Evolutionary conservation across 1,140 invertebrate species (phyloP), one percentile per base, ranked within the genome.

Genomic region (Leucophenga varia): DNA sequence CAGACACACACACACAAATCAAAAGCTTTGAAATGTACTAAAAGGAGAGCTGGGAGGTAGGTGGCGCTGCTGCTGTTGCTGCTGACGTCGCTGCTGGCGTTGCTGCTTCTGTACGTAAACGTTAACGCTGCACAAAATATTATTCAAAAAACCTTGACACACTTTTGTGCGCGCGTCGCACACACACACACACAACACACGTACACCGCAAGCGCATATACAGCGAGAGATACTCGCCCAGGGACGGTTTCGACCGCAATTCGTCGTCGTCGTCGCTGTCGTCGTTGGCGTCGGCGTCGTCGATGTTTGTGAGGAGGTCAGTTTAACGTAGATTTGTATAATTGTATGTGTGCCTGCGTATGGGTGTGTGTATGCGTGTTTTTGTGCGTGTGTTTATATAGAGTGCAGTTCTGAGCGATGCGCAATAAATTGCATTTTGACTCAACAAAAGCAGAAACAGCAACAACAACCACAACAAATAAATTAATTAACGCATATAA

Each of bases 131-230:
- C 63, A 65, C 63, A 65, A 67, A 67, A 67, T 67, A 65, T 71
- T 67, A 71, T 68, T 67, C 55, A 61, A 72, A 67, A 72, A 72
- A 72, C 69, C 69, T 72, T 72, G 69, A 72, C 69, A 72, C 65
- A 72, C 64, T 72, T 72, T 72, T 65, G 55, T 67, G 56, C 56
- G 57, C 67, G 44, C 49, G n/a, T n/a, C 63, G 55, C n/a, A n/a
- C n/a, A n/a, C 25, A 32, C 20, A 45, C 31, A 54, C 18, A 54
- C 17, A 47, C 16, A 39, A 65, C 32, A 43, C 20, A 41, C 17
- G 43, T 20, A 44, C 20, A 57, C n/a, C n/a, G n/a, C n/a, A n/a
- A n/a, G n/a, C n/a, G n/a, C 35, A 42, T 34, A 49, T 43, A 43
- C 13, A 44, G 32, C 42, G 43, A 61, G 57, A 60, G 55, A 65